Evolutionary conservation across 2,797 vertebrate species (phyloP), one percentile per base, ranked within the genome.

Genomic region (Myotis myotis): DNA sequence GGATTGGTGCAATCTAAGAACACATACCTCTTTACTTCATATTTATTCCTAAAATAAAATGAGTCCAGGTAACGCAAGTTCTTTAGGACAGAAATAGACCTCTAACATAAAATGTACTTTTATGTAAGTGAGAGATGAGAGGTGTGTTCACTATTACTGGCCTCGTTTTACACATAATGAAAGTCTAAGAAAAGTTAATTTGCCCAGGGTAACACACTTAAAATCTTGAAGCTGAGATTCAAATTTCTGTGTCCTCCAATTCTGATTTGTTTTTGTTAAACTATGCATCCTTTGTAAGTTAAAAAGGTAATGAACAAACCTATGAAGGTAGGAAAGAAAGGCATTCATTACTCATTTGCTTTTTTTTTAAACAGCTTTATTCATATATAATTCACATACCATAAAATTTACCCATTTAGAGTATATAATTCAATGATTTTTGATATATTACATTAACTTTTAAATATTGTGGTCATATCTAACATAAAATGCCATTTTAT

Each of bases 261-360:
- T 91, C 30, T 89, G 22, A 89, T 44, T 83, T 64, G 70, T 64
- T 91, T 93, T 89, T 36, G 38, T 70, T 95, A 95, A 70, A 23
- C 55, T 13, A 62, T 36, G 38, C 15, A 72, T 11, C 36, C 23
- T 71, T 76, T 30, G 19, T 30, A 89, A 76, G 66, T 84, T 81
- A 60, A 57, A 76, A 89, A 89, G n/a, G 36, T 15, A 96, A 95
- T 62, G 8, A 88, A 64, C 3, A 38, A 78, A 89, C 8, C 25
- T 74, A 49, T 68, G 25, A 57, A 41, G 13, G 19, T 74, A 74
- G 8, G 41, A 19, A 55, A 68, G 12, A 91, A 70, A 33, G 25
- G 19, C 7, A 83, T 83, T 91, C 85, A 70, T 44, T 74, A 94
- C 16, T 81, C 23, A 76, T n/a, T 66, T 51, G 5, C 8, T 72